These are phyloP conservation scores for Crossaster papposus DNA, from an alignment of 53 echinoderm and acorn worm species.

Conservation along the genomic window DNA sequence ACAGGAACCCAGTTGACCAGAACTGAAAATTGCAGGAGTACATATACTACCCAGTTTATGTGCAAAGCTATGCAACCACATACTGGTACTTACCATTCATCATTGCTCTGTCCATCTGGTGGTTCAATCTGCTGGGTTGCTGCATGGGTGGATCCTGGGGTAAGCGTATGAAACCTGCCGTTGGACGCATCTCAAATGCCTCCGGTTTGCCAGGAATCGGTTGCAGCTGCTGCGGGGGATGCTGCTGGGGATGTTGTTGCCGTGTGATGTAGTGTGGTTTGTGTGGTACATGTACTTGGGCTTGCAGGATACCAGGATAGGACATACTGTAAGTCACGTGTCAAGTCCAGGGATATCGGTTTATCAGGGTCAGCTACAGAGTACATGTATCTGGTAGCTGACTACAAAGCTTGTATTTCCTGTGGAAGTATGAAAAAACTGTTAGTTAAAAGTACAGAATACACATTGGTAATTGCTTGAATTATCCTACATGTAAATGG, in stretches of 20 bases:
- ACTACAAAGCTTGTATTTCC: not conserved
- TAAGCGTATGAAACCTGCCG: constrained; percentile 28
- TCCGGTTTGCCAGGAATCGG: constrained; percentile 12
- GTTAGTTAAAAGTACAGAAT: no score
- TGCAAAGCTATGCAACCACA: not conserved
- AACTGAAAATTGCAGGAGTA: no score
- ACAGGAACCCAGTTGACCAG: no score
- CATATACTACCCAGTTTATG: no score
- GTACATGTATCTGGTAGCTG: not conserved
- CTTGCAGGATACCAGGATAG: constrained; percentile 28
- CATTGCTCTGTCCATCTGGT: constrained; percentile 34
- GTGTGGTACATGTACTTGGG: constrained; percentile 23
- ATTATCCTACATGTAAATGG: no score
- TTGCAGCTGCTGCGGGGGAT: constrained; percentile 6
- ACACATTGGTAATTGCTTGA: no score
- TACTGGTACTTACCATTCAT: constrained; percentile 17
- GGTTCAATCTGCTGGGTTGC: constrained; percentile 6
- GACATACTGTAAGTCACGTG: constrained; percentile 52
- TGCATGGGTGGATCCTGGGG: constrained; percentile 40
- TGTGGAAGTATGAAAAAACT: not conserved
- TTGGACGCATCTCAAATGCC: constrained; percentile 46
- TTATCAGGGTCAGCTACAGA: not conserved
- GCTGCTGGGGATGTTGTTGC: constrained; percentile 12
- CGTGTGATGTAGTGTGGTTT: constrained; percentile 26
- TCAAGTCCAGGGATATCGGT: not conserved